Evolutionary conservation across 2,888 invertebrate species (phyloP), one percentile per base, ranked within the genome.

Genomic region (Noctua pronuba): DNA sequence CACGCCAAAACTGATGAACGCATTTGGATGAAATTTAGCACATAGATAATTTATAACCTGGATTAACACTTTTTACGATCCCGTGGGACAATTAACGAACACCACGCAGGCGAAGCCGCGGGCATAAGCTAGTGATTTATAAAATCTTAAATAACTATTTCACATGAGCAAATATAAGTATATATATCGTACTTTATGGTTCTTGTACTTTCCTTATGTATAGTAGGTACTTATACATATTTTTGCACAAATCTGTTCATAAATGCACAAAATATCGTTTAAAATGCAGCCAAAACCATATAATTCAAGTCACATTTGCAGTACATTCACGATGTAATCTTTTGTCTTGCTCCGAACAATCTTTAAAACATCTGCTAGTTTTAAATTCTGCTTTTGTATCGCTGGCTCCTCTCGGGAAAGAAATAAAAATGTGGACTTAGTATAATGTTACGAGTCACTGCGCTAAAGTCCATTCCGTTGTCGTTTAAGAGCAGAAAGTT

Each of bases 351-450:
- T 28, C 74, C 81, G 46, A 73, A 66, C 38, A 38, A 84, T 86
- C 73, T 77, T 77, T 83, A 46, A 83, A 73, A 86, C 77, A 73
- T 77, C 69, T 69, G 72, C 69, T 86, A 58, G 55, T 82, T 83
- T 86, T 67, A 76, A 52, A 83, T 83, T 83, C 73, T 58, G 24
- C 44, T n/a, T n/a, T 55, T 31, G 62, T 44, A 28, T 65, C 49
- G 35, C 68, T 65, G n/a, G 65, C 2, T 64, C 38, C 28, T 49
- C 49, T 69, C n/a, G 64, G 41, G 1, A 24, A 71, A 44, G 73
- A 77, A 77, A 86, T 83, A 86, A 86, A 79, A 84, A 79, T 74
- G 84, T 73, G 65, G 67, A 79, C 75, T 75, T 60, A 71, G 67
- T 75, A 86, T 83, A 71, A 73, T 73, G 86, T 79, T 71, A 10